Percentiles rank a stretch among this genome's conserved stretches.
Evolutionary conservation across 1,140 invertebrate genomes (phyloP).

Genomic region (Diachasmimorpha longicaudata): DNA sequence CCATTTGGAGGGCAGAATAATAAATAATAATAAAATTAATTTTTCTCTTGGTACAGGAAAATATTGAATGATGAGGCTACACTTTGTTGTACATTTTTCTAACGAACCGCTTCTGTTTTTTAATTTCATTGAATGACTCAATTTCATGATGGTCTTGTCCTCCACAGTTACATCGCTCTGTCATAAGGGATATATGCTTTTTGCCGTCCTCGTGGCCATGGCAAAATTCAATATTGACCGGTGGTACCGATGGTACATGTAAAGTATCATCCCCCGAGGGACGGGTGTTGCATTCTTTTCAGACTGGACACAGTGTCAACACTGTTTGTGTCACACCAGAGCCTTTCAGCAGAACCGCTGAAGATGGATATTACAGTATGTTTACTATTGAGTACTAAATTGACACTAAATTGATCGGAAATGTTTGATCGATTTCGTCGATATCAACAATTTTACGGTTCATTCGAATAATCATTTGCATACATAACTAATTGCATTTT

Average conservation of each 20-base stretch:
- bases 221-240: constrained; percentile 57
- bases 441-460: too few relatives aligned
- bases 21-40: too few relatives aligned
- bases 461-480: too few relatives aligned
- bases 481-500: too few relatives aligned
- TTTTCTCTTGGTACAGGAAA: too few relatives aligned
- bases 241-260: constrained; percentile 58
- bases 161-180: constrained; percentile 57
- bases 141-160: background rate
- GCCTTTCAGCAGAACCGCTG: constrained; percentile 51
- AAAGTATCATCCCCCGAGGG: constrained; percentile 62
- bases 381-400: constrained; percentile 1
- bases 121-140: background rate
- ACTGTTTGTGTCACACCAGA: constrained; percentile 62
- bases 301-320: constrained; percentile 60
- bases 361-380: constrained; percentile 62
- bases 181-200: constrained; percentile 62
- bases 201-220: constrained; percentile 63
- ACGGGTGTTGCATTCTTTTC: constrained; percentile 56
- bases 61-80: too few relatives aligned
- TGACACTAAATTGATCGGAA: too few relatives aligned
- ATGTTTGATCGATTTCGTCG: too few relatives aligned
- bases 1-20: too few relatives aligned
- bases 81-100: too few relatives aligned
- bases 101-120: background rate